Percentiles rank a stretch among this genome's conserved stretches.
These are phyloP conservation scores for Plusia festucae DNA, from an alignment of 2,888 invertebrate species.

Conservation along the genomic window DNA sequence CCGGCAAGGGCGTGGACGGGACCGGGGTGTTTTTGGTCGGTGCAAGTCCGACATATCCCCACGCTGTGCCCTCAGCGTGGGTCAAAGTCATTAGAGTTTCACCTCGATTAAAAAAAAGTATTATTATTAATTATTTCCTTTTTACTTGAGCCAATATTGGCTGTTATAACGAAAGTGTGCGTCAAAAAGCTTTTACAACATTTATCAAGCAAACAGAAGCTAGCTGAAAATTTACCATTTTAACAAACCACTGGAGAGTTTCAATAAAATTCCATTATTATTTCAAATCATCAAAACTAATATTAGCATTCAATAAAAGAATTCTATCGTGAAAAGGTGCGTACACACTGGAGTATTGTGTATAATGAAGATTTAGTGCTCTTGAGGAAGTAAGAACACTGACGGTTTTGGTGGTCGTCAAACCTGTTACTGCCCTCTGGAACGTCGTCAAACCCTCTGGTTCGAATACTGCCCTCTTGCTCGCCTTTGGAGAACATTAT, in stretches of 20 bases:
- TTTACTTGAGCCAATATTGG: no score
- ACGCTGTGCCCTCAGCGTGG: no score
- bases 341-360: conserved; percentile 41
- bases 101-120: no score
- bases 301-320: conserved; percentile 28
- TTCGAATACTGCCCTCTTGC: conserved; percentile 56
- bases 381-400: conserved; percentile 32
- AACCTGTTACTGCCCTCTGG: conserved; percentile 61
- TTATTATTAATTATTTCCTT: no score
- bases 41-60: no score
- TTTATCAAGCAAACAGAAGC: background rate
- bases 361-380: conserved; percentile 55
- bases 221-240: background rate
- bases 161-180: no score
- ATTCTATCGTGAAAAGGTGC: conserved; percentile 13
- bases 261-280: conserved; percentile 2
- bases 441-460: no score
- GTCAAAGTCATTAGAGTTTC: no score
- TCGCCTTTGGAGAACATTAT: conserved; percentile 25
- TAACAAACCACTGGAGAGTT: background rate
- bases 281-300: conserved; percentile 32
- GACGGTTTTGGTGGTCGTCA: conserved; percentile 44
- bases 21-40: no score
- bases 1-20: no score
- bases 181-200: no score